Percentiles rank a stretch among this genome's conserved stretches.
Evolutionary conservation across 2,113 vertebrate species (phyloP).

Genomic region (Cnemophilus loriae): DNA sequence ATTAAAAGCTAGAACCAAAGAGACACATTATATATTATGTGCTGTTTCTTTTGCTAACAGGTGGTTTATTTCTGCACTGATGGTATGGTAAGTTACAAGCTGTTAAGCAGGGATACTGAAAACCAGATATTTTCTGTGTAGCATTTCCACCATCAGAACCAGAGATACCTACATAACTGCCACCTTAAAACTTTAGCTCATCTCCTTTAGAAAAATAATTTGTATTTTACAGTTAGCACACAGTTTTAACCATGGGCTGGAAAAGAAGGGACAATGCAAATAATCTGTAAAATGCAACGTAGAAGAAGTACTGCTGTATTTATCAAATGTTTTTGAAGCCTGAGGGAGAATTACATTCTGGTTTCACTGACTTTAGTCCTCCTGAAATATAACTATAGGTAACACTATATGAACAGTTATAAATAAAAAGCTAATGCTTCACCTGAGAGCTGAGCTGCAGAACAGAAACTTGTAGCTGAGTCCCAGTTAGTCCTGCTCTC

Average conservation of each 20-base stretch:
- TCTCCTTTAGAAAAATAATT: background rate
- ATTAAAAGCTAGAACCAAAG: background rate
- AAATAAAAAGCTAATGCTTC: background rate
- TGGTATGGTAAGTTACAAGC: background rate
- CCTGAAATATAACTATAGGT: background rate
- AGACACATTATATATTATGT: background rate
- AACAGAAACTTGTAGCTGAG: background rate
- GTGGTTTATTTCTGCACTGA: background rate
- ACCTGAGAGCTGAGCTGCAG: background rate
- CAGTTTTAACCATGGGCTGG: background rate
- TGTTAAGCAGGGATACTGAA: background rate
- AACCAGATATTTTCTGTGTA: background rate
- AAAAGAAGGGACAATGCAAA: background rate
- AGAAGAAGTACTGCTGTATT: background rate
- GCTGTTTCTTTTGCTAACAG: background rate
- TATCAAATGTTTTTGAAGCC: background rate
- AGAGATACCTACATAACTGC: background rate
- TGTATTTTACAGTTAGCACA: background rate
- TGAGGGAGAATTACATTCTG: background rate
- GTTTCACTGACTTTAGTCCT: background rate
- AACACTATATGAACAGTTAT: background rate
- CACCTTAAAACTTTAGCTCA: background rate
- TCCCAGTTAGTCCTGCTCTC: background rate
- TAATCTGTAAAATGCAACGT: background rate
- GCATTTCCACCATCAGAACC: background rate